These are phyloP conservation scores for Synanthedon tipuliformis DNA, from an alignment of 2,888 invertebrate genomes.

Conservation along the genomic window DNA sequence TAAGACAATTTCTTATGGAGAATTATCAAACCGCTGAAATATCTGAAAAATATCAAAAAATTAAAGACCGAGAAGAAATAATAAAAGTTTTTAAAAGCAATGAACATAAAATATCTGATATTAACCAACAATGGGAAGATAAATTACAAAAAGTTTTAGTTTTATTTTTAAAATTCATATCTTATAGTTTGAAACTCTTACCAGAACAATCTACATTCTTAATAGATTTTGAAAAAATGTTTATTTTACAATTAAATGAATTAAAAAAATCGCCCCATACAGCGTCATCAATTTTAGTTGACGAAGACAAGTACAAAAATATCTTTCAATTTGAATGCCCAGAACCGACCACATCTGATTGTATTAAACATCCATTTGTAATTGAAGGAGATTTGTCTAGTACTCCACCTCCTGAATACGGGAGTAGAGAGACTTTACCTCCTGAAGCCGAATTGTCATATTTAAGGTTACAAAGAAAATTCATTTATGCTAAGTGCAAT, in stretches of 20 bases:
- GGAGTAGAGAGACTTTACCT: constrained; percentile 47
- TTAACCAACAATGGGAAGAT: constrained; percentile 49
- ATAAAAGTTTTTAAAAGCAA: constrained; percentile 27
- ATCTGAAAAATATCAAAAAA: constrained; percentile 29
- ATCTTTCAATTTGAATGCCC: constrained; percentile 29
- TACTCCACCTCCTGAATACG: constrained; percentile 28
- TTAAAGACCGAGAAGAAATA: constrained; percentile 31
- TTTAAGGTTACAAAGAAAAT: constrained; percentile 39
- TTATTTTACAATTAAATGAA: constrained; percentile 54
- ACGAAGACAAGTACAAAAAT: constrained; percentile 24
- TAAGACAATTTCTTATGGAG: constrained; percentile 43
- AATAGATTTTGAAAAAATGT: constrained; percentile 52
- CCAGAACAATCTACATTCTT: constrained; percentile 57
- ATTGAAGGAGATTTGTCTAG: constrained; percentile 38
- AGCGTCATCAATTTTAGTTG: constrained; percentile 28
- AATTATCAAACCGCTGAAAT: constrained; percentile 35
- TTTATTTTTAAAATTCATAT: constrained; percentile 53
- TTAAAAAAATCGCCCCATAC: constrained; percentile 34
- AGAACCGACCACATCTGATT: constrained; percentile 13
- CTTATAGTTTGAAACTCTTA: constrained; percentile 47
- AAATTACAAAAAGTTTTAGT: constrained; percentile 48
- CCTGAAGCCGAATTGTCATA: constrained; percentile 40
- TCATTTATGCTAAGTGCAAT: constrained; percentile 52
- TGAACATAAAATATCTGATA: constrained; percentile 27
- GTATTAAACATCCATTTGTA: constrained; percentile 40